phyloP scores from a whole-genome alignment of 2,113 vertebrate species.

The Phoxinus phoxinus region DNA sequence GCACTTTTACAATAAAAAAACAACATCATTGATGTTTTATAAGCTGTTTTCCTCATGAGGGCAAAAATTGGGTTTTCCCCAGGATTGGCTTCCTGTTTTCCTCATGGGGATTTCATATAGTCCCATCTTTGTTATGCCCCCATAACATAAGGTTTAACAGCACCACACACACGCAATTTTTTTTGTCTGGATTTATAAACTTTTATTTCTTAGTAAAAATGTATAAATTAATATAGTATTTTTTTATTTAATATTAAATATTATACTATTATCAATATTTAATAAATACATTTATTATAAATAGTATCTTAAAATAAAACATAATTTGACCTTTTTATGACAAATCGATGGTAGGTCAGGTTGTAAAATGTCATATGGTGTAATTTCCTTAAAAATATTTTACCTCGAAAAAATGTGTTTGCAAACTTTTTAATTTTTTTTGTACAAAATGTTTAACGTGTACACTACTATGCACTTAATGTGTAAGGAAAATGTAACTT shows the following conservation, averaged over 20 bases:
- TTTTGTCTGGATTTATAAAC: not conserved
- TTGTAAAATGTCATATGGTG: not conserved
- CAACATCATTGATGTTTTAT: too few species aligned
- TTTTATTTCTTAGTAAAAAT: not conserved
- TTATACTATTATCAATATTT: not conserved
- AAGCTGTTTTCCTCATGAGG: too few species aligned
- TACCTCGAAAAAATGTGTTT: not conserved
- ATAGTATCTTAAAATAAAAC: not conserved
- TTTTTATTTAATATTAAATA: not conserved
- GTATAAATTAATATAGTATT: not conserved
- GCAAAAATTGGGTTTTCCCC: too few species aligned
- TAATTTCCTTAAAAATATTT: not conserved
- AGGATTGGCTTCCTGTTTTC: too few species aligned
- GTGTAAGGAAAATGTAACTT: not conserved
- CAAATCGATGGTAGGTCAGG: not conserved
- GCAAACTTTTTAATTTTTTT: not conserved
- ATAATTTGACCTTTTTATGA: not conserved
- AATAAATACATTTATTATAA: not conserved
- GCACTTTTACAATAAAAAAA: too few species aligned
- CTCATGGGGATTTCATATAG: too few species aligned
- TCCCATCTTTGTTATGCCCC: too few species aligned
- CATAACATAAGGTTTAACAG: not conserved
- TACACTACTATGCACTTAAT: not conserved
- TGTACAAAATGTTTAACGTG: not conserved
- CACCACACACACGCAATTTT: constrained; percentile 11